Evolutionary conservation across 2,797 vertebrate species (phyloP), one percentile per base, ranked within the genome.

Genomic region (Macrochelys suwanniensis): DNA sequence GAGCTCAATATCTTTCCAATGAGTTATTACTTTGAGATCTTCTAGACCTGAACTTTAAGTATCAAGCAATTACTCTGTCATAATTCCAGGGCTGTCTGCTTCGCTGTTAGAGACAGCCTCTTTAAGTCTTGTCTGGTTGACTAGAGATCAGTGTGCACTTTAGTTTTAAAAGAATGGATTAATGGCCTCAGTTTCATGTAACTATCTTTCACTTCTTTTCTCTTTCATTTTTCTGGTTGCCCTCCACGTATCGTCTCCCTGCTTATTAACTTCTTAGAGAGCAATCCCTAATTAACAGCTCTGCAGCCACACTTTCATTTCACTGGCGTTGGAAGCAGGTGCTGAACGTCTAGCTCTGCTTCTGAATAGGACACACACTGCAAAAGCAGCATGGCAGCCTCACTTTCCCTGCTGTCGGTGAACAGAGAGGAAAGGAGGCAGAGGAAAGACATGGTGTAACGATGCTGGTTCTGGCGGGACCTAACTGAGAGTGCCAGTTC

Each of bases 21-120:
- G 98, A 98, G 84, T 97, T 97, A 97, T 92, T 88, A 74, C 96
- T 94, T 23, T 59, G 92, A 92, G 95, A 96, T 95, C 85, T 96
- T 84, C 96, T 92, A 88, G 77, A 92, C 87, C 94, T 92, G 61
- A 95, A 86, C 92, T 94, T 89, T 96, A 97, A 98, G 97, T 90
- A 95, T 88, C 6, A 4, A 96, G 95, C 95, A 85, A 96, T 98
- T 95, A 96, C 91, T 93, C 93, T 2, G 25, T 81, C 0, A 4
- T 95, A 95, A 96, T 96, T 97, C 94, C 84, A 84, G 96, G 92
- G 93, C 91, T 54, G 79, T 47, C 89, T 16, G 0, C 88, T 85
- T 95, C 92, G 87, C 59, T 93, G 84, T 11, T 68, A 85, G 57
- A 53, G 92, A 59, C 33, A 84, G 54, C 5, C 87, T 87, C 94